A percentile compares a stretch with the other conserved stretches of the same genome.
phyloP scores from a whole-genome alignment of 1,140 invertebrate species.

The Drosophila nebulosa region DNA sequence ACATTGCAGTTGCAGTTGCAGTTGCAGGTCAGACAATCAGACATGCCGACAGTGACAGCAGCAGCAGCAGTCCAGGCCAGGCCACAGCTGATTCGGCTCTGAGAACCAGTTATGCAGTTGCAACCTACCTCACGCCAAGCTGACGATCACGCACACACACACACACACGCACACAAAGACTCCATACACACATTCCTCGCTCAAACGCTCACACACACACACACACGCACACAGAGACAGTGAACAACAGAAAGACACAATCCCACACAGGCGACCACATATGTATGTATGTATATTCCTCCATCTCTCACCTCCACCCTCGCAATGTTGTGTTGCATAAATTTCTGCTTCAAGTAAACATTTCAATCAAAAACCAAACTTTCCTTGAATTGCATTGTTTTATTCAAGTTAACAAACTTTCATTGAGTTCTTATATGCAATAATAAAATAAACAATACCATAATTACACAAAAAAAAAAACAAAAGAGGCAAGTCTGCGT shows the following conservation, averaged over 20 bases:
- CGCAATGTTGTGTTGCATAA: slow-evolving; percentile 67
- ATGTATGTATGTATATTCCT: no score
- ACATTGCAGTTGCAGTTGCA: slow-evolving; percentile 55
- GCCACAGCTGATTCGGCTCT: slow-evolving; percentile 48
- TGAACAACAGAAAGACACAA: not conserved
- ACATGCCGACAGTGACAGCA: slow-evolving; percentile 50
- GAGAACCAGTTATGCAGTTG: slow-evolving; percentile 42
- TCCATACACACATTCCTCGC: slow-evolving; percentile 28
- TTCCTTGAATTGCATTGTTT: slow-evolving; percentile 65
- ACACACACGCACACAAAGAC: no score
- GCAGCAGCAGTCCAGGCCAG: slow-evolving; percentile 35
- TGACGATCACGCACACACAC: slow-evolving; percentile 15
- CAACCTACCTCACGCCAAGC: slow-evolving; percentile 73
- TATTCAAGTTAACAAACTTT: slow-evolving; percentile 57
- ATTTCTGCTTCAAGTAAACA: slow-evolving; percentile 62
- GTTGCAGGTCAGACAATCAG: slow-evolving; percentile 28
- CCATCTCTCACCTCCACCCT: slow-evolving; percentile 10
- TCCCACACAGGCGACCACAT: not conserved
- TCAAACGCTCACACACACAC: slow-evolving; percentile 6
- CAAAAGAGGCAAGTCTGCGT: not conserved
- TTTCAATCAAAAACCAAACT: slow-evolving; percentile 53
- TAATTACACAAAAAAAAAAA: slow-evolving; percentile 20
- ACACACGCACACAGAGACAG: no score
- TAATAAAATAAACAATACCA: slow-evolving; percentile 28
- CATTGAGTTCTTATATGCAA: slow-evolving; percentile 72